These are phyloP conservation scores for Molossus alvarezi DNA, from an alignment of 2,797 vertebrate genomes.

Conservation along the genomic window DNA sequence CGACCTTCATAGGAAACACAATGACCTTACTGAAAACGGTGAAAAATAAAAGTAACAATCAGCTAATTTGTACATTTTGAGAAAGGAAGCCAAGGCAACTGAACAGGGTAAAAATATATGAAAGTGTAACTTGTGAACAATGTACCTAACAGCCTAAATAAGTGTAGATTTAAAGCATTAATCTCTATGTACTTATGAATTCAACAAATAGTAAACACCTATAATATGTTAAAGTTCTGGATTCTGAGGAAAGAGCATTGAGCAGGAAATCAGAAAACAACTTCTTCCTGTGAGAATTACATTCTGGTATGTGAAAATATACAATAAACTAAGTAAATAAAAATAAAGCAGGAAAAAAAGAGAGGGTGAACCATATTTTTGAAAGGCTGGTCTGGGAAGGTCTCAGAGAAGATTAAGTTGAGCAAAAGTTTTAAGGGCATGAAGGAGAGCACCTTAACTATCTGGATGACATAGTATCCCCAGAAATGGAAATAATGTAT, in stretches of 20 bases:
- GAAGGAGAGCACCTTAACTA: neutral
- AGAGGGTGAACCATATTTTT: neutral
- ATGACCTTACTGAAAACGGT: slow-evolving; percentile 34
- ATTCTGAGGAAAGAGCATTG: neutral
- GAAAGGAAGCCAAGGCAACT: slow-evolving; percentile 38
- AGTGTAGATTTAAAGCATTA: neutral
- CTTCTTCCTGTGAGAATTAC: neutral
- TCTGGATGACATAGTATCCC: neutral
- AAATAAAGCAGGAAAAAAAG: too few species aligned
- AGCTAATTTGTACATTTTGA: slow-evolving; percentile 72
- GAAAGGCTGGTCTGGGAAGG: neutral
- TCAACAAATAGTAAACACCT: neutral
- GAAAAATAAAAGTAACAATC: slow-evolving; percentile 59
- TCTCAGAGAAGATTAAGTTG: neutral
- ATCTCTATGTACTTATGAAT: neutral
- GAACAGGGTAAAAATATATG: slow-evolving; percentile 37
- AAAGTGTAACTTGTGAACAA: slow-evolving; percentile 28
- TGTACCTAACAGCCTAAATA: neutral
- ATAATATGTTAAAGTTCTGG: neutral
- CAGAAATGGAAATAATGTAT: neutral
- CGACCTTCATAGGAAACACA: slow-evolving; percentile 57
- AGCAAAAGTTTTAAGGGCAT: neutral
- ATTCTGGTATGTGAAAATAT: neutral
- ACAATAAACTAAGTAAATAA: neutral
- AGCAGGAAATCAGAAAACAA: slow-evolving; percentile 52